Evolutionary conservation across 92 coral and sea anemone genomes (phyloP).

Genomic region (Metridium senile): DNA sequence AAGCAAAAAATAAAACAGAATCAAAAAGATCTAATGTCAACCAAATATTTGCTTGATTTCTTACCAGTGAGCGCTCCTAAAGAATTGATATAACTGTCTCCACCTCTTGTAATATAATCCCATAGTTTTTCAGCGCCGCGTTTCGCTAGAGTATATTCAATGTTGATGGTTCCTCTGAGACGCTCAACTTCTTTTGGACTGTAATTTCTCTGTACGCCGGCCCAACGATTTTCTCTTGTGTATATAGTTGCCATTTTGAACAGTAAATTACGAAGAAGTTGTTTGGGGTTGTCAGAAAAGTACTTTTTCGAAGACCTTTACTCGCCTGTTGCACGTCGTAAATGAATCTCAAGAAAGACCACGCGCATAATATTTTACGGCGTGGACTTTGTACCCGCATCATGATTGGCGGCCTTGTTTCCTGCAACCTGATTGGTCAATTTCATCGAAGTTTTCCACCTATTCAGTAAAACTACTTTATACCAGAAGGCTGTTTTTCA

Average conservation of each 20-base stretch:
- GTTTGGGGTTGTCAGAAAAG: background rate
- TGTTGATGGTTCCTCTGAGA: conserved; percentile 75
- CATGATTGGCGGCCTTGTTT: conserved; percentile 8
- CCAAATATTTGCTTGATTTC: too few species aligned
- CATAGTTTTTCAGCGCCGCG: conserved; percentile 86
- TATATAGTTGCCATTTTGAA: conserved; percentile 48
- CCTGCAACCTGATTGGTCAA: conserved; percentile 12
- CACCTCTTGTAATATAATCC: conserved; percentile 72
- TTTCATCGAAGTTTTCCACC: conserved; percentile 3
- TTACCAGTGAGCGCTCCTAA: conserved; percentile 95
- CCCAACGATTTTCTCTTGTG: conserved; percentile 72
- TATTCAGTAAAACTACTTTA: background rate
- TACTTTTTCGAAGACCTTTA: background rate
- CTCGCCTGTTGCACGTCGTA: background rate
- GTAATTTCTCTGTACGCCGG: conserved; percentile 87
- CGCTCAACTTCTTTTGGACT: conserved; percentile 75
- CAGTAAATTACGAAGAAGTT: conserved; percentile 19
- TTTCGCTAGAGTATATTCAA: conserved; percentile 86
- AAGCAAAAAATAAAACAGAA: background rate
- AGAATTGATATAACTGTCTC: conserved; percentile 73
- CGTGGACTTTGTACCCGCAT: conserved; percentile 56
- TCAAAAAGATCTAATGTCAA: too few species aligned
- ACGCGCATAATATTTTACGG: background rate
- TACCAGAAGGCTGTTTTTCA: background rate
- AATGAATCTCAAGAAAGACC: background rate